phyloP scores from a whole-genome alignment of 2,888 invertebrate genomes.

The Ptycholaimellus sp. region DNA sequence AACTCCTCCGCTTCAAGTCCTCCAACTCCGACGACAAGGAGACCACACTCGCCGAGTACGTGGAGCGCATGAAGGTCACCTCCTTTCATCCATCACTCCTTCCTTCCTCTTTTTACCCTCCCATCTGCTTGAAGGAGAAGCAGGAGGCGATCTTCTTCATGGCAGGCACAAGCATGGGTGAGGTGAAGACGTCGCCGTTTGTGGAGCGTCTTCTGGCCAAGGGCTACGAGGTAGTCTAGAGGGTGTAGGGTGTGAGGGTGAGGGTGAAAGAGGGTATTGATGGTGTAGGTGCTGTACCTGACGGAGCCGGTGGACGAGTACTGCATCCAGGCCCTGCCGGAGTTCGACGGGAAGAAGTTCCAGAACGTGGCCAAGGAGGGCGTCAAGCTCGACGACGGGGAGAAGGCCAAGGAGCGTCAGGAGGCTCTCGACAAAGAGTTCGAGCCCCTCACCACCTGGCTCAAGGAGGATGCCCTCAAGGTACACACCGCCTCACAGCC shows the following conservation, averaged over 20 bases:
- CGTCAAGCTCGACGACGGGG: constrained; percentile 20
- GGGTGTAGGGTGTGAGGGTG: background rate
- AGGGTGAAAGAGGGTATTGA: background rate
- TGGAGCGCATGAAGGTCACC: constrained; percentile 79
- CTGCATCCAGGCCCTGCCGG: constrained; percentile 74
- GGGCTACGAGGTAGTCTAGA: constrained; percentile 49
- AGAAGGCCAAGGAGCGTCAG: constrained; percentile 37
- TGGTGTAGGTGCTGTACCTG: constrained; percentile 47
- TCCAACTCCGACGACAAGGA: constrained; percentile 41
- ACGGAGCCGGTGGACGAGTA: constrained; percentile 96
- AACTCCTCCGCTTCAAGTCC: constrained; percentile 62
- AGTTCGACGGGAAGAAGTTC: constrained; percentile 96
- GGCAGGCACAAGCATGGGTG: constrained; percentile 59
- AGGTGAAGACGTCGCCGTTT: constrained; percentile 67
- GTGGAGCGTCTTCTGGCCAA: constrained; percentile 72
- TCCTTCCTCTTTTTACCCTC: too few relatives aligned
- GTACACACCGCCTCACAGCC: constrained; percentile 6
- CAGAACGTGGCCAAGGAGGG: constrained; percentile 96
- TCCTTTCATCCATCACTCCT: too few relatives aligned
- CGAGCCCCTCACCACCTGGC: constrained; percentile 71
- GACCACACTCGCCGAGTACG: constrained; percentile 63
- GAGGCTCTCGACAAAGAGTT: constrained; percentile 51
- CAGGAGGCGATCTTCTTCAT: constrained; percentile 89
- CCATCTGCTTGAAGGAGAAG: too few relatives aligned
- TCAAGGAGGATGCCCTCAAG: constrained; percentile 44